Percentiles rank a stretch among this genome's conserved stretches.
Evolutionary conservation across 2,888 invertebrate genomes (phyloP).

Genomic region (Macrophya alboannulata): DNA sequence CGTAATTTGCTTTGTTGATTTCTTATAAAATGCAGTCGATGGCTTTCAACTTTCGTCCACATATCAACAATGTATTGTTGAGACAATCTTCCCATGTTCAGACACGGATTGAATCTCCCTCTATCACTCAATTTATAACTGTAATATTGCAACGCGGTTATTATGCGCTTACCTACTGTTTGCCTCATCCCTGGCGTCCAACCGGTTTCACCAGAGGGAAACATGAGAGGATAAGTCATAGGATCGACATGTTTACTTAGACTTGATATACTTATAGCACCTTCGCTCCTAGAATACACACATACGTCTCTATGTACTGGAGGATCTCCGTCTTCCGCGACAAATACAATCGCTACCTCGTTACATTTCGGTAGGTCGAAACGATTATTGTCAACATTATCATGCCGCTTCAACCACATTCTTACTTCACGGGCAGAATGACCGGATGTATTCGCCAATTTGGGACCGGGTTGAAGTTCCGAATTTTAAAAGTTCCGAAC

Average conservation of each 20-base stretch:
- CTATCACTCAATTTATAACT: constrained; percentile 54
- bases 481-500: no score
- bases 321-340: background rate
- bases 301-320: background rate
- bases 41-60: constrained; percentile 55
- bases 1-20: constrained; percentile 55
- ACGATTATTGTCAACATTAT: no score
- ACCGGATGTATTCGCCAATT: background rate
- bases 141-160: constrained; percentile 58
- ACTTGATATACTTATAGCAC: background rate
- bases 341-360: background rate
- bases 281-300: background rate
- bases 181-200: background rate
- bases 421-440: background rate
- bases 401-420: background rate
- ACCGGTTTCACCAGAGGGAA: background rate
- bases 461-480: no score
- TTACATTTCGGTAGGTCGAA: background rate
- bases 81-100: constrained; percentile 39
- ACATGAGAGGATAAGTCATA: constrained; percentile 13
- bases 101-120: constrained; percentile 53
- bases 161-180: constrained; percentile 27
- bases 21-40: constrained; percentile 55
- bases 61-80: constrained; percentile 58
- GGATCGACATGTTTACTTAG: background rate